Conservation (phyloP, 2,888 invertebrate genomes). For the Lypha dubia region DNA sequence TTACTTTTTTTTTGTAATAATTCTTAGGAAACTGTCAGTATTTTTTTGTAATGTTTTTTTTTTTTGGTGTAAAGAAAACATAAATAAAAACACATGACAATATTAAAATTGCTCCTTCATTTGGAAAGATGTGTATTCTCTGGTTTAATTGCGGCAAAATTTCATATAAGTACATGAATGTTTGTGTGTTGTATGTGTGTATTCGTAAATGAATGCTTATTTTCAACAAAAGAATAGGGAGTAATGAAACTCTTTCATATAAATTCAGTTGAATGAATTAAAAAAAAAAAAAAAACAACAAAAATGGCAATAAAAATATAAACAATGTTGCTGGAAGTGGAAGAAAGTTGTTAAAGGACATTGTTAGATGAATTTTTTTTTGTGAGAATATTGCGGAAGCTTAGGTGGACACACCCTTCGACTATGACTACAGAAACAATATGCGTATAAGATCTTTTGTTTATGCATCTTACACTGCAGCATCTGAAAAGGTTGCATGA, state of each 20-base stretch:
- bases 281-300: no score
- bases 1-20: conserved; percentile 35
- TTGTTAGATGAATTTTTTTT: no score
- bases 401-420: no score
- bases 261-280: conserved; percentile 23
- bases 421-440: no score
- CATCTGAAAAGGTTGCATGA: no score
- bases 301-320: background rate
- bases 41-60: background rate
- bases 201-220: background rate
- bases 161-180: conserved; percentile 29
- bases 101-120: conserved; percentile 39
- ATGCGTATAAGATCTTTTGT: no score
- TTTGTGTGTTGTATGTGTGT: no score
- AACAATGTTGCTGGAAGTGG: background rate
- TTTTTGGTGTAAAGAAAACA: conserved; percentile 40
- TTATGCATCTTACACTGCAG: no score
- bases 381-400: no score
- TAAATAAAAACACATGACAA: conserved; percentile 41
- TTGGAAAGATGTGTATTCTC: conserved; percentile 35
- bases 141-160: conserved; percentile 44
- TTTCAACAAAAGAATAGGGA: background rate
- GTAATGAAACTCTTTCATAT: background rate
- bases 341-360: background rate
- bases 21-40: conserved; percentile 61